Percentiles rank a stretch among this genome's conserved stretches.
These are phyloP conservation scores for Enoplosus armatus DNA, from an alignment of 2,797 vertebrate species.

Conservation along the genomic window DNA sequence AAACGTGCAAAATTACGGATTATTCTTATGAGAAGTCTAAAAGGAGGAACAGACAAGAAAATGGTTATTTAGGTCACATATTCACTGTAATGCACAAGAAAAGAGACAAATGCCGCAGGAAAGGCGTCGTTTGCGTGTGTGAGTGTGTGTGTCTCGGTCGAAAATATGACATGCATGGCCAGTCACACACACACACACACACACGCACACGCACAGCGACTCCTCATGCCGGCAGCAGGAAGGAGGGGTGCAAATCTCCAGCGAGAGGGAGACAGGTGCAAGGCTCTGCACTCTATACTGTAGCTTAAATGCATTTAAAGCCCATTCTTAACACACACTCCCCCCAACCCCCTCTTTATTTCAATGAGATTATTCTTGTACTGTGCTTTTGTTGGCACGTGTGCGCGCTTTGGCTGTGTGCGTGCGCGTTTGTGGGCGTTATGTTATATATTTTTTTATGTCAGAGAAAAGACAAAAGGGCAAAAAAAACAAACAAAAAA, in stretches of 20 bases:
- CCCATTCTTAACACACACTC: conserved; percentile 55
- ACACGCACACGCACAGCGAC: conserved; percentile 20
- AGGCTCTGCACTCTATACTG: conserved; percentile 71
- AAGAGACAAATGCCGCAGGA: conserved; percentile 83
- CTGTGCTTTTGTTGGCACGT: conserved; percentile 47
- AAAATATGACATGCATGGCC: conserved; percentile 83
- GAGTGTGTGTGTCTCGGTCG: conserved; percentile 57
- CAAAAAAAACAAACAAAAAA: too few relatives aligned
- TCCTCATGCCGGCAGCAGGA: conserved; percentile 63
- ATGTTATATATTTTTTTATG: conserved; percentile 24
- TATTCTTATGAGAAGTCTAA: conserved; percentile 75
- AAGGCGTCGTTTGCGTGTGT: conserved; percentile 73
- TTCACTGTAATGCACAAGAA: conserved; percentile 75
- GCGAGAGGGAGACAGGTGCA: conserved; percentile 82
- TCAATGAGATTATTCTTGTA: conserved; percentile 54
- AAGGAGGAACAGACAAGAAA: conserved; percentile 79
- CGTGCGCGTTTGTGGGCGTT: background rate
- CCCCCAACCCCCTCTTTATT: conserved; percentile 42
- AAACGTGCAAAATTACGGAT: conserved; percentile 76
- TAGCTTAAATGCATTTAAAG: conserved; percentile 76
- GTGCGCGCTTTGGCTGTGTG: conserved; percentile 4
- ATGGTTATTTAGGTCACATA: conserved; percentile 83
- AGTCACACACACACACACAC: conserved; percentile 48
- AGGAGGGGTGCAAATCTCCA: conserved; percentile 74
- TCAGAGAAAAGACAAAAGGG: conserved; percentile 23